Evolutionary conservation across 2,113 vertebrate species (phyloP), one percentile per base, ranked within the genome.

Genomic region (Oxyura jamaicensis): DNA sequence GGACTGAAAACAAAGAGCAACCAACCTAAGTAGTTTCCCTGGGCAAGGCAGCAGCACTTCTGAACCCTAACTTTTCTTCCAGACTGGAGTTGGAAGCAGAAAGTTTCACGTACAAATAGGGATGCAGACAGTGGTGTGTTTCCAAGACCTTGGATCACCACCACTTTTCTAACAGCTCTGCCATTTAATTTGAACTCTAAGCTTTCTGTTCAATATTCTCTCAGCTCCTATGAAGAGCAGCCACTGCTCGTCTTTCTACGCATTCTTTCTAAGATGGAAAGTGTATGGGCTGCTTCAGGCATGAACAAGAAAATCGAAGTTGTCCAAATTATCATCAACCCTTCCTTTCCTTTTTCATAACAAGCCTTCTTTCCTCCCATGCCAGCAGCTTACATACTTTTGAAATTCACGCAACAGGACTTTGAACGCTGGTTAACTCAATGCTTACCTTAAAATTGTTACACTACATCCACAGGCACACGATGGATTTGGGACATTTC

Each of bases 321-420:
- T 58, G 9, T 52, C 16, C 44, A 23, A 59, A 41, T 58, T 16
- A 22, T 72, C 15, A n/a, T 26, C 35, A 48, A 19, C 15, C 21
- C 10, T 72, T 86, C 20, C 17, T 82, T 86, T 11, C 20, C 8
- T 5, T 36, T 90, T 50, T 21, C 15, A 4, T 7, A 21, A 63
- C 36, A 55, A 79, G 28, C 36, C 6, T 1, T 79, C 5, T 1
- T 79, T 94, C 39, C n/a, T 90, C 36, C 21, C n/a, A 26, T 17
- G 5, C 1, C 28, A 25, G 35, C 41, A 23, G 20, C n/a, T 56
- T 31, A 11, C 0, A 0, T n/a, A 6, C 35, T 55, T 59, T 3
- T 44, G 35, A 60, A 84, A 72, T n/a, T n/a, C 13, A 23, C 22
- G 12, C 65, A 42, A 44, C 69, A 36, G 28, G 41, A 35, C 50